phyloP scores from a whole-genome alignment of 2,113 vertebrate genomes.

The Passer domesticus region DNA sequence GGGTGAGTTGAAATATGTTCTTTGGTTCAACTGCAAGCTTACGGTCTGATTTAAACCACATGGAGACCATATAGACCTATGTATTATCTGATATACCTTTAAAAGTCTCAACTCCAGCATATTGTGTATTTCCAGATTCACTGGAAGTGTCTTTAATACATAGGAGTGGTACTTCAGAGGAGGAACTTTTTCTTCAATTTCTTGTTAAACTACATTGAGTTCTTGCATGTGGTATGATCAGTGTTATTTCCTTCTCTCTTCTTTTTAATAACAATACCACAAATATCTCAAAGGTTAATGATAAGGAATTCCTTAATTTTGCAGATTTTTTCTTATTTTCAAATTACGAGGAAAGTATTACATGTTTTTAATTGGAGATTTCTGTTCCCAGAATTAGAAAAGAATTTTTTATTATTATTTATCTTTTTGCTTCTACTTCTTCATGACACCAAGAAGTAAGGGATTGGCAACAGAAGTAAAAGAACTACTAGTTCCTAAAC shows the following conservation, averaged over 20 bases:
- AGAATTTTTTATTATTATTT: not conserved
- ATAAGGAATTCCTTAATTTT: not conserved
- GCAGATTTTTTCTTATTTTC: not conserved
- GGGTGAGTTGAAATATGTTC: not conserved
- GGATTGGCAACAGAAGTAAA: not conserved
- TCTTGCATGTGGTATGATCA: rapidly evolving
- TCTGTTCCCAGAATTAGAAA: not conserved
- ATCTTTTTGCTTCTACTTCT: not conserved
- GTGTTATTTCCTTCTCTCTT: not conserved
- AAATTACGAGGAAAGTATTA: not conserved
- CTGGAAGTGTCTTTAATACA: not conserved
- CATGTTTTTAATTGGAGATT: not conserved
- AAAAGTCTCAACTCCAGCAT: not conserved
- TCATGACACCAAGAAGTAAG: not conserved
- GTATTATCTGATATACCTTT: not conserved
- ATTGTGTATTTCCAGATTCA: not conserved
- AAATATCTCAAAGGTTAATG: not conserved
- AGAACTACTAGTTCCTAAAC: not conserved
- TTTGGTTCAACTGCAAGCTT: not conserved
- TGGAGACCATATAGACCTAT: not conserved
- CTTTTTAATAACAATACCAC: not conserved
- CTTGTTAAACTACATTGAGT: not conserved
- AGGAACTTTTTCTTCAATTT: not conserved
- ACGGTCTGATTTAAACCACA: not conserved
- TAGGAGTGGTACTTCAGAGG: not conserved